Base-by-base conservation (phyloP, 1,140 invertebrate species). In the Hesperophylax magnus region DNA sequence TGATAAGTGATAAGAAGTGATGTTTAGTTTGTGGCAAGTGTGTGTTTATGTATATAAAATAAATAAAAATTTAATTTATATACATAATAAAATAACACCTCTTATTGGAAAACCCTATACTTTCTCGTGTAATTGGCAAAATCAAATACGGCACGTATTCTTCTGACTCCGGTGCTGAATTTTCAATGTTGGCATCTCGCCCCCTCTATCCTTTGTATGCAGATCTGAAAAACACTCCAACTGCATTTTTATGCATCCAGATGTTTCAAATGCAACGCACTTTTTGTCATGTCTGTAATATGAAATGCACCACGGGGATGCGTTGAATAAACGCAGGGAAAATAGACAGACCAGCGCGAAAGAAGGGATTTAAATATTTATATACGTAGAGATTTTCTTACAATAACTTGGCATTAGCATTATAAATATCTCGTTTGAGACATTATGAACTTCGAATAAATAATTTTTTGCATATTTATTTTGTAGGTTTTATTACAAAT, bases 131-230 rank as follows among this genome's bases (percentile, higher is more conserved):
- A 47, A 47, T 47, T 47, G 39, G 39, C 39, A 47, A 47, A 47
- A 47, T 47, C 11, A 47, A 47, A 47, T 47, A 47, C 2, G 11
- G 39, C 39, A 47, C 39, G 39, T 47, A 47, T 47, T 47, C 56
- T 18, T 58, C 56, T 22, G n/a, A 31, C 22, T 67, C 52, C 52
- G 69, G 47, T 53, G 18, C 69, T 72, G 69, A 15, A 9, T n/a
- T 67, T 58, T 24, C 22, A 58, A 58, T 58, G 65, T 69, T 69
- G 14, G 34, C 18, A 39, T 34, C 52, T 24, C 69, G 69, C 34
- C 72, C 72, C 31, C 72, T 76, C 54, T 34, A 11, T 58, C 31
- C 72, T 76, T 76, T 76, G 72, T 76, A 76, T 76, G 72, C 72
- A 76, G 72, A 76, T 76, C 24, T 60, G 47, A 72, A 76, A 39